phyloP scores from a whole-genome alignment of 1,140 invertebrate species.

The Drosophila takahashii region DNA sequence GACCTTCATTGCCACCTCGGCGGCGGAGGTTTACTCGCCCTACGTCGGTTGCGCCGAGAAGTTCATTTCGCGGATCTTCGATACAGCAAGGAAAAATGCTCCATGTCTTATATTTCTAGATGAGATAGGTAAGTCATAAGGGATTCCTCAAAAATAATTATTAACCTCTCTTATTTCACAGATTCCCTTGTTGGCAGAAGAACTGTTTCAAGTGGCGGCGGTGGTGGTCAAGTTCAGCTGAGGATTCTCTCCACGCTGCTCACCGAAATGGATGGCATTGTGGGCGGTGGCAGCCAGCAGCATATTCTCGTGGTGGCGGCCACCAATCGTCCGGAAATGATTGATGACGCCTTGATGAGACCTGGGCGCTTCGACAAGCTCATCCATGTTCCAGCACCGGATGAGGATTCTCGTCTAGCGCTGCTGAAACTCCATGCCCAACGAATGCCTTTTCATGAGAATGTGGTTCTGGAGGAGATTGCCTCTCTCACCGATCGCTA shows the following conservation, averaged over 20 bases:
- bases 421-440: slow-evolving; percentile 87
- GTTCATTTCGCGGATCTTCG: slow-evolving; percentile 88
- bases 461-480: slow-evolving; percentile 87
- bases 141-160: neutral
- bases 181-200: slow-evolving; percentile 87
- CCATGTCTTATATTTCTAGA: slow-evolving; percentile 91
- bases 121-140: slow-evolving; percentile 87
- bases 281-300: slow-evolving; percentile 52
- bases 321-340: slow-evolving; percentile 91
- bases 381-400: slow-evolving; percentile 91
- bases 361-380: slow-evolving; percentile 91
- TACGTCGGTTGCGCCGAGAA: slow-evolving; percentile 89
- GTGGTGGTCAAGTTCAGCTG: slow-evolving; percentile 86
- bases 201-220: slow-evolving; percentile 72
- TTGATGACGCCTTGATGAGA: slow-evolving; percentile 91
- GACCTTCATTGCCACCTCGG: slow-evolving; percentile 88
- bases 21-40: slow-evolving; percentile 89
- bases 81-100: slow-evolving; percentile 88
- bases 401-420: slow-evolving; percentile 86
- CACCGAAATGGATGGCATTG: slow-evolving; percentile 90
- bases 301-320: slow-evolving; percentile 90
- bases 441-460: slow-evolving; percentile 87
- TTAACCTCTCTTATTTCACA: slow-evolving; percentile 33
- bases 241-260: slow-evolving; percentile 88
- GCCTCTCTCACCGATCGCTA: slow-evolving; percentile 88